These are phyloP conservation scores for Drosophila asahinai DNA, from an alignment of 1,140 invertebrate genomes.

Conservation along the genomic window DNA sequence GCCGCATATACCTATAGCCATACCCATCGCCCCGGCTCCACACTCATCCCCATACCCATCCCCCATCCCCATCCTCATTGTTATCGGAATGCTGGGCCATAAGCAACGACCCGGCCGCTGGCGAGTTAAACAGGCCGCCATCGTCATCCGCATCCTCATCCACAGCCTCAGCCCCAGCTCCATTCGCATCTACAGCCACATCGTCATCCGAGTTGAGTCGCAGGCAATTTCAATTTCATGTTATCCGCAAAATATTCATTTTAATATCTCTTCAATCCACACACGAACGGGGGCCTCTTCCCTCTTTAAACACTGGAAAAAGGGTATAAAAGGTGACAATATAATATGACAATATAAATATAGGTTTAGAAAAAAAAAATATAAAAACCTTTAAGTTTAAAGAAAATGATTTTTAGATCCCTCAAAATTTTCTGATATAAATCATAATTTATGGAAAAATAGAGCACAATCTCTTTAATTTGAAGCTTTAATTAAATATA, in stretches of 20 bases:
- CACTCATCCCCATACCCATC: conserved; percentile 1
- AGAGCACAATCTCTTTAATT: too few species aligned
- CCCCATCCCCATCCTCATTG: conserved; percentile 60
- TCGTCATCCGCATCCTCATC: conserved; percentile 21
- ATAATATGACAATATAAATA: neutral
- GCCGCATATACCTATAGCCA: conserved; percentile 10
- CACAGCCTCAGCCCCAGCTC: neutral
- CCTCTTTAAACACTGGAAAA: conserved; percentile 14
- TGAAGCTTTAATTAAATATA: too few species aligned
- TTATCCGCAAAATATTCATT: conserved; percentile 84
- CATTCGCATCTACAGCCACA: conserved; percentile 23
- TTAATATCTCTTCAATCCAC: conserved; percentile 82
- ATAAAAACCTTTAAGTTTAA: too few species aligned
- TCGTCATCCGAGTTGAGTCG: conserved; percentile 50
- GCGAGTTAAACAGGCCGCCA: conserved; percentile 56
- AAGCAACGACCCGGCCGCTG: conserved; percentile 57
- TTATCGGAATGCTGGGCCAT: conserved; percentile 76
- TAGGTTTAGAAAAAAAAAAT: too few species aligned
- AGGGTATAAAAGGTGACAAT: neutral
- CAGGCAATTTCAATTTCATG: conserved; percentile 83
- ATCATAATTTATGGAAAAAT: too few species aligned
- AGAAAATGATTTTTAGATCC: too few species aligned
- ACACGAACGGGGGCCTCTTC: conserved; percentile 22
- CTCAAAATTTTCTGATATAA: too few species aligned
- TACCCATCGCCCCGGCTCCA: conserved; percentile 4